Conservation (phyloP, 1,140 invertebrate genomes). For the Euwallacea fornicatus region DNA sequence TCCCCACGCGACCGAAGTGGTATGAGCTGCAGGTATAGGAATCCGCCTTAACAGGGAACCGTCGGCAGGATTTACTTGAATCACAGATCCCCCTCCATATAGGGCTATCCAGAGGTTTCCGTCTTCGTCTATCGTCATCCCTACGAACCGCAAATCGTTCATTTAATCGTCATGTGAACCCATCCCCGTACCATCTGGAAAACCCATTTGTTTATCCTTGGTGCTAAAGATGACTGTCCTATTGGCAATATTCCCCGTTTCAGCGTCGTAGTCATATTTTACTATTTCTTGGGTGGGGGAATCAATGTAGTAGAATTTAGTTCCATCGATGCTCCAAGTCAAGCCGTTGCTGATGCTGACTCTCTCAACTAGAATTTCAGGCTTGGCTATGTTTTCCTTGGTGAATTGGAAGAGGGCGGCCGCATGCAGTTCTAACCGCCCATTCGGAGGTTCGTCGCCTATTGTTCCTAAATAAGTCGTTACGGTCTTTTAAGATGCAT, state of each 20-base stretch:
- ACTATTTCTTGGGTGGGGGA: conserved; percentile 63
- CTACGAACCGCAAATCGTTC: conserved; percentile 42
- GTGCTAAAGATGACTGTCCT: conserved; percentile 35
- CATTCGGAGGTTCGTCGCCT: conserved; percentile 59
- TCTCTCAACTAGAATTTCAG: conserved; percentile 51
- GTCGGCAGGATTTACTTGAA: conserved; percentile 59
- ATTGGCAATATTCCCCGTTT: conserved; percentile 60
- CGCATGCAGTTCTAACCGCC: conserved; percentile 54
- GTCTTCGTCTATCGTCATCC: conserved; percentile 70
- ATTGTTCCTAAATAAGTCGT: conserved; percentile 64
- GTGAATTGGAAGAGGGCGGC: conserved; percentile 63
- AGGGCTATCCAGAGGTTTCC: conserved; percentile 69
- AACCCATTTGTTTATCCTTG: conserved; percentile 17
- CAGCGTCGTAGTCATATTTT: conserved; percentile 74
- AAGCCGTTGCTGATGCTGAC: conserved; percentile 81
- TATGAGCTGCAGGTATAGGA: conserved; percentile 67
- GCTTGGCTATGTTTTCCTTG: conserved; percentile 52
- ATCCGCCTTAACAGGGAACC: conserved; percentile 58
- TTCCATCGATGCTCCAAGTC: conserved; percentile 71
- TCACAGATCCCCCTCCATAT: conserved; percentile 57
- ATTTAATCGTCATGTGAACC: neutral
- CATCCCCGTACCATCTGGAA: conserved; percentile 19
- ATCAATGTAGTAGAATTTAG: conserved; percentile 78
- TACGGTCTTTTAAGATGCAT: neutral
- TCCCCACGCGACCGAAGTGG: conserved; percentile 80